Evolutionary conservation across 2,888 invertebrate species (phyloP).

Genomic region (Dynastes maya): DNA sequence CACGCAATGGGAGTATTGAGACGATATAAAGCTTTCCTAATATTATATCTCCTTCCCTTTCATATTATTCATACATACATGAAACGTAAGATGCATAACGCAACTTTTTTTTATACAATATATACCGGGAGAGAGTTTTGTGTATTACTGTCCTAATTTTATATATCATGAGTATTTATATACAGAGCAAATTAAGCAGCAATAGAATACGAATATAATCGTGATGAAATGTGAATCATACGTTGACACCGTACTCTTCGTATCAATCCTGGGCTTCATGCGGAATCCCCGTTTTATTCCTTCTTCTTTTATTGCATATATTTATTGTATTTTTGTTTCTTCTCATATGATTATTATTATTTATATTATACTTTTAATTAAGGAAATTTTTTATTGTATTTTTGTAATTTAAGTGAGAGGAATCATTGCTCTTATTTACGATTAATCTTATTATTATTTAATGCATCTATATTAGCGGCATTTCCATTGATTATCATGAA

Average conservation of each 20-base stretch:
- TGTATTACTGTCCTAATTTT: slow-evolving; percentile 30
- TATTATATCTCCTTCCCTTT: background rate
- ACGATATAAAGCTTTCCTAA: background rate
- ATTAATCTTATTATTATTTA: slow-evolving; percentile 1
- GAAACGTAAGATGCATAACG: slow-evolving; percentile 1
- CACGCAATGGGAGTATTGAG: slow-evolving; percentile 95
- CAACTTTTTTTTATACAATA: slow-evolving; percentile 27
- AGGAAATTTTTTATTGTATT: slow-evolving; percentile 39
- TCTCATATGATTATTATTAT: slow-evolving; percentile 34
- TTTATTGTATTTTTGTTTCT: slow-evolving; percentile 41
- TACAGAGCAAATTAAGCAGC: slow-evolving; percentile 21
- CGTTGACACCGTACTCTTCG: background rate
- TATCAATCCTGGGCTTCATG: slow-evolving; percentile 1
- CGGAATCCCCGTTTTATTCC: background rate
- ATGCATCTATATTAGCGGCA: slow-evolving; percentile 36
- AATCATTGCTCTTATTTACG: slow-evolving; percentile 11
- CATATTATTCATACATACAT: slow-evolving; percentile 24
- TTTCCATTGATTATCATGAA: slow-evolving; percentile 25
- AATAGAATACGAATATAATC: slow-evolving; percentile 10
- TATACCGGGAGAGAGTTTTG: slow-evolving; percentile 36
- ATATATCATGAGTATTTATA: slow-evolving; percentile 25
- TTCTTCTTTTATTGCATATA: slow-evolving; percentile 24
- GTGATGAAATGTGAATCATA: slow-evolving; percentile 3
- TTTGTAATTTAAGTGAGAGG: slow-evolving; percentile 37
- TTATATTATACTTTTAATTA: slow-evolving; percentile 42